Evolutionary conservation across 2,888 invertebrate species (phyloP).

Genomic region (Halictus ligatus): DNA sequence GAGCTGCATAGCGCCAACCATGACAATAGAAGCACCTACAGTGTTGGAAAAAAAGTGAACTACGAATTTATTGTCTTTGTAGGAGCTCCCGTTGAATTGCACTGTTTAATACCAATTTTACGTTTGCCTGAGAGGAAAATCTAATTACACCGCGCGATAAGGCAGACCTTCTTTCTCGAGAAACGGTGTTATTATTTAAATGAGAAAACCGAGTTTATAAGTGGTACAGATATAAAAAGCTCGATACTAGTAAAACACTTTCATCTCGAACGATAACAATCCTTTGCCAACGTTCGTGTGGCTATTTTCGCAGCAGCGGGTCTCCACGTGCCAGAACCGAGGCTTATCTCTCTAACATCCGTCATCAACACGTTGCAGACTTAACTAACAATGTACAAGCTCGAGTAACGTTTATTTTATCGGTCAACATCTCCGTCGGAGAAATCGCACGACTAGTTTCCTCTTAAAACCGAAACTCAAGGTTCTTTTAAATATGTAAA

Average conservation of each 20-base stretch:
- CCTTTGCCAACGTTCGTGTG: not conserved
- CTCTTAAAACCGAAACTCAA: not conserved
- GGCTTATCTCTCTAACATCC: not conserved
- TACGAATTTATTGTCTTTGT: not conserved
- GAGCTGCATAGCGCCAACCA: not conserved
- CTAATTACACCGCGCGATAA: too few relatives aligned
- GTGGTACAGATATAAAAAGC: not conserved
- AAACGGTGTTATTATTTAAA: not conserved
- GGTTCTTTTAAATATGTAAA: not conserved
- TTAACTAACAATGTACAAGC: not conserved
- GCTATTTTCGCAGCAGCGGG: not conserved
- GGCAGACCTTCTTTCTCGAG: not conserved
- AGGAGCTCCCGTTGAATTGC: not conserved
- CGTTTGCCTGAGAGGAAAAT: too few relatives aligned
- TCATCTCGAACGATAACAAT: not conserved
- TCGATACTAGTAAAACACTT: not conserved
- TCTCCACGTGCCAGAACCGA: not conserved
- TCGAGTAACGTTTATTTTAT: not conserved
- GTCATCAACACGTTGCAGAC: not conserved
- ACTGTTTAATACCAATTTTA: not conserved
- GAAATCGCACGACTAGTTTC: not conserved
- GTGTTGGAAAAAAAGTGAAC: not conserved
- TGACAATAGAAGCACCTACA: not conserved
- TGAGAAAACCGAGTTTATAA: not conserved
- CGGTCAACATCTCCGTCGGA: not conserved